phyloP scores from a whole-genome alignment of 2,888 invertebrate species.

The Drosophila monieri region DNA sequence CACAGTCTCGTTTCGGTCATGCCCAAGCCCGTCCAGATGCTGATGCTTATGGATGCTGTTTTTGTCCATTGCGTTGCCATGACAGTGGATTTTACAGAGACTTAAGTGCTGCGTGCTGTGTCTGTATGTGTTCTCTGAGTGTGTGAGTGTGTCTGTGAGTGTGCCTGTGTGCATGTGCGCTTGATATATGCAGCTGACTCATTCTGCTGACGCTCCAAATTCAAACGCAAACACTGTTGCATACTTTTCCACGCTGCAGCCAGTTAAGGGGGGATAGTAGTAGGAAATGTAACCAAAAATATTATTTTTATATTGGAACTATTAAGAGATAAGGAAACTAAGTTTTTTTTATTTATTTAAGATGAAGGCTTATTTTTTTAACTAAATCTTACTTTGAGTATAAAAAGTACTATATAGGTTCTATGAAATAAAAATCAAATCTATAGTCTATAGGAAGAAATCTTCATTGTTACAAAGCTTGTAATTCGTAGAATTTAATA shows the following conservation, averaged over 20 bases:
- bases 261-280: background rate
- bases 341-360: too few relatives aligned
- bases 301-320: too few relatives aligned
- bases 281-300: background rate
- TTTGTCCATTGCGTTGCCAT: slow-evolving; percentile 64
- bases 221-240: slow-evolving; percentile 78
- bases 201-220: slow-evolving; percentile 75
- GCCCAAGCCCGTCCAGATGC: slow-evolving; percentile 29
- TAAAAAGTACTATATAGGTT: too few relatives aligned
- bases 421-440: too few relatives aligned
- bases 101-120: slow-evolving; percentile 63
- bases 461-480: too few relatives aligned
- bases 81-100: slow-evolving; percentile 78
- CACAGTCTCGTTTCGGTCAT: slow-evolving; percentile 46
- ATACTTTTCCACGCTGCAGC: slow-evolving; percentile 60
- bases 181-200: slow-evolving; percentile 77
- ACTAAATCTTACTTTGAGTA: too few relatives aligned
- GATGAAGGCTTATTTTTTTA: too few relatives aligned
- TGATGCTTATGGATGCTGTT: slow-evolving; percentile 62
- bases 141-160: slow-evolving; percentile 14
- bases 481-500: too few relatives aligned
- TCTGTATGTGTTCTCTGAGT: slow-evolving; percentile 9
- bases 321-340: too few relatives aligned
- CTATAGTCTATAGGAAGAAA: too few relatives aligned
- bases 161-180: slow-evolving; percentile 39